Percentiles rank a stretch among this genome's conserved stretches.
phyloP scores from a whole-genome alignment of 2,113 vertebrate genomes.

The Canis aureus region DNA sequence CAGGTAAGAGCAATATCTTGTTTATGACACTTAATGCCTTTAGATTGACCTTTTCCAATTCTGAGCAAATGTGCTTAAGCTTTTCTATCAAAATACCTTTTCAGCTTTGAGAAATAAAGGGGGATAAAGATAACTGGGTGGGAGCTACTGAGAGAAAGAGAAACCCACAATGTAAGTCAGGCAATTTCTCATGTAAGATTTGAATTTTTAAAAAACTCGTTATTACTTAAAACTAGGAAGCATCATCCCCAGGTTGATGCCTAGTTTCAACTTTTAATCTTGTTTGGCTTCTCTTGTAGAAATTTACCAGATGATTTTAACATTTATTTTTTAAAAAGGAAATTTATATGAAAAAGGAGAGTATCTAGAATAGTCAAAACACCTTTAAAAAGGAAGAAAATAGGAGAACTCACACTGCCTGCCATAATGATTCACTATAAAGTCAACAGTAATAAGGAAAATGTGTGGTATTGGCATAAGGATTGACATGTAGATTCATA shows the following conservation, averaged over 20 bases:
- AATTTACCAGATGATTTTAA: not conserved
- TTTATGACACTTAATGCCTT: not conserved
- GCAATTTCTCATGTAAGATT: not conserved
- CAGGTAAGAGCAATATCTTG: not conserved
- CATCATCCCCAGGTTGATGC: not conserved
- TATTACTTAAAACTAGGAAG: not conserved
- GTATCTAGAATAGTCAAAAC: not conserved
- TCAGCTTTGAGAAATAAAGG: slow-evolving; percentile 22
- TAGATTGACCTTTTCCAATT: not conserved
- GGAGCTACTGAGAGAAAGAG: not conserved
- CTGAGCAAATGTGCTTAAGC: not conserved
- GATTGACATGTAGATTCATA: not conserved
- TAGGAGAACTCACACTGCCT: not conserved
- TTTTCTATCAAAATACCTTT: slow-evolving; percentile 23
- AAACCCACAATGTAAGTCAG: not conserved
- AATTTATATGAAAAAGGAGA: not conserved
- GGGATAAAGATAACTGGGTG: not conserved
- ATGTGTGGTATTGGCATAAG: not conserved
- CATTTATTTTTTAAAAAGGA: not conserved
- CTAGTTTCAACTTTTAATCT: not conserved
- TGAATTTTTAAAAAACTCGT: not conserved
- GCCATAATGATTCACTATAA: too few species aligned
- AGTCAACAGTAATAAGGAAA: not conserved
- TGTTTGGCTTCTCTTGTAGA: not conserved
- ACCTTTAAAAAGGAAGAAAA: not conserved